Percentiles rank a stretch among this genome's conserved stretches.
Evolutionary conservation across 2,888 invertebrate species (phyloP).

Genomic region (Stenodema calcarata): DNA sequence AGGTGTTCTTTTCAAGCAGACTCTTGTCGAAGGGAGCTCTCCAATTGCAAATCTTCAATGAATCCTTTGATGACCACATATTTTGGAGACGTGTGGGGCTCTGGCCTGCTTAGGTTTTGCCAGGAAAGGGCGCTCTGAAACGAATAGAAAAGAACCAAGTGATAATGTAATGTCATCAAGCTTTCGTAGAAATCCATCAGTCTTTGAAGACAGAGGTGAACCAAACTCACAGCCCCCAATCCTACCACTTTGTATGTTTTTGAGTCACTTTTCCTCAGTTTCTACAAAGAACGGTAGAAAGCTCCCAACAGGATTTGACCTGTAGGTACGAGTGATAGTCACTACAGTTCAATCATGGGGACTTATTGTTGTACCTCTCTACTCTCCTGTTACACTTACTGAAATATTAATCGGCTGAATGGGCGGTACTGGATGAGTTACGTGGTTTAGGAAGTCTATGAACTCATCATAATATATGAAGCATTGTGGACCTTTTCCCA

Average conservation of each 20-base stretch:
- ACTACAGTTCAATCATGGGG: too few relatives aligned
- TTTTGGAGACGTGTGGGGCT: not conserved
- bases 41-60: slow-evolving; percentile 46
- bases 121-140: slow-evolving; percentile 47
- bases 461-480: slow-evolving; percentile 74
- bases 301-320: too few relatives aligned
- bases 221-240: too few relatives aligned
- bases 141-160: not conserved
- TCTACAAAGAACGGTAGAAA: too few relatives aligned
- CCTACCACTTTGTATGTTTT: too few relatives aligned
- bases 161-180: too few relatives aligned
- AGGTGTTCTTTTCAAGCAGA: slow-evolving; percentile 28
- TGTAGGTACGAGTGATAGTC: too few relatives aligned
- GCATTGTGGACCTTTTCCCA: slow-evolving; percentile 71
- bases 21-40: slow-evolving; percentile 44
- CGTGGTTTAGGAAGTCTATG: slow-evolving; percentile 74
- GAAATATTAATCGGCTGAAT: slow-evolving; percentile 65
- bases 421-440: slow-evolving; percentile 65
- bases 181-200: too few relatives aligned
- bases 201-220: too few relatives aligned
- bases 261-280: too few relatives aligned
- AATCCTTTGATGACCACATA: slow-evolving; percentile 29
- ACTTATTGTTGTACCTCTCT: too few relatives aligned
- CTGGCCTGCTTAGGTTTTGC: slow-evolving; percentile 30
- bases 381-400: slow-evolving; percentile 60